Conservation (phyloP, 2,113 vertebrate genomes). For the Taurulus bubalis region DNA sequence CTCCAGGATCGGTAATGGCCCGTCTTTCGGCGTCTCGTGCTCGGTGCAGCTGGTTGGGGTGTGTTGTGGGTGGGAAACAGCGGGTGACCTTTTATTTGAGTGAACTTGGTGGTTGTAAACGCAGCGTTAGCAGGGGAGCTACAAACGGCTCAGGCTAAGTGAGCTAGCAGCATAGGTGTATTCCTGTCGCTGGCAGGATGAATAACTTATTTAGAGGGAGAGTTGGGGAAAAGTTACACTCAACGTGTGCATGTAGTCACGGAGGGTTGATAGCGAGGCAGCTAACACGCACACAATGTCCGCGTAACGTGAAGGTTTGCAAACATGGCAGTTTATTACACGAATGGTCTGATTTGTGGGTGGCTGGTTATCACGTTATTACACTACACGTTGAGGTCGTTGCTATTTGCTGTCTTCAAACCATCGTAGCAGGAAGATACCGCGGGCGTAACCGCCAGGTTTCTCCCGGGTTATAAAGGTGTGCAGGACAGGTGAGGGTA, state of each 20-base stretch:
- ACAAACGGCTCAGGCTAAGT: slow-evolving; percentile 36
- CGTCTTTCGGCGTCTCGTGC: background rate
- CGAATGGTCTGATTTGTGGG: background rate
- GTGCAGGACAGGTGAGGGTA: slow-evolving; percentile 44
- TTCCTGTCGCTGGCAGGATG: slow-evolving; percentile 16
- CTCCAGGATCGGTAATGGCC: slow-evolving; percentile 52
- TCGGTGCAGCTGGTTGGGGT: background rate
- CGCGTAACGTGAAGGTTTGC: background rate
- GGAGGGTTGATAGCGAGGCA: accelerated
- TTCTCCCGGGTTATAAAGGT: background rate
- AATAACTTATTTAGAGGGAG: slow-evolving; percentile 15
- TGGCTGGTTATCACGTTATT: background rate
- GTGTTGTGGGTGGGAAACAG: background rate
- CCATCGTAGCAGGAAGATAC: background rate
- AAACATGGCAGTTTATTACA: background rate
- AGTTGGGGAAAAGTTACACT: slow-evolving; percentile 24
- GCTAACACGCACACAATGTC: accelerated
- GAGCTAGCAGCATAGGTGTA: slow-evolving; percentile 44
- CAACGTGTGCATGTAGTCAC: background rate
- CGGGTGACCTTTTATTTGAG: background rate
- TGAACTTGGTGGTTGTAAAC: slow-evolving; percentile 44
- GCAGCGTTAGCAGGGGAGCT: slow-evolving; percentile 59
- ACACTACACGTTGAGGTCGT: background rate
- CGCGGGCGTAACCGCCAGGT: background rate
- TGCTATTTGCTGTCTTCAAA: background rate